Evolutionary conservation across 2,888 invertebrate species (phyloP), one percentile per base, ranked within the genome.

Genomic region (Heliconius aoede): DNA sequence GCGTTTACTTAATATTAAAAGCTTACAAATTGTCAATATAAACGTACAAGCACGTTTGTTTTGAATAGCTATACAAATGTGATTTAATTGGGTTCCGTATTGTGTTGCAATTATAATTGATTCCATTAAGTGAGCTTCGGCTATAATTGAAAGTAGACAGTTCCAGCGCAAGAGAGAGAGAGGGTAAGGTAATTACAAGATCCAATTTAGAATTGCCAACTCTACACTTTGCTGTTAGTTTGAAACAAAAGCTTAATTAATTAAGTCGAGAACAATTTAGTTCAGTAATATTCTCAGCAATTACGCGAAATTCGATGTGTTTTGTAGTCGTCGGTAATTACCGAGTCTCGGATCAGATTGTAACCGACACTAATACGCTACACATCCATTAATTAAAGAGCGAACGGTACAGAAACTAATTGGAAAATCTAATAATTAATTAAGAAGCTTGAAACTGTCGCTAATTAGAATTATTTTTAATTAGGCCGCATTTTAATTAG

Each of bases 231-330:
- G 93, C 94, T 93, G 94, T 92, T 94, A 94, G 94, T 94, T 94
- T 93, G 93, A 94, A 94, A 94, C 94, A 94, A 94, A 93, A 94
- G 93, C 94, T 94, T 94, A 94, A 94, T 94, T 94, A 94, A 94
- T 94, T 94, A 94, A 93, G 93, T 93, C 93, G 92, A 92, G 93
- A 94, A 94, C 94, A 94, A 94, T 94, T 94, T 94, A 94, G 93
- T 91, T 93, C 91, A 91, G 89, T 93, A 93, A 93, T 93, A 94
- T 93, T 94, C 93, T 90, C 94, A 92, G 92, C 91, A 93, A 93
- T 94, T 93, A 94, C 91, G 90, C 87, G 90, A 93, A 90, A 93
- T 93, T 91, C 91, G 90, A 90, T 90, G 91, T 92, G 91, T 94
- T 94, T 93, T 91, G 93, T 91, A 90, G 90, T 90, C 89, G 88